Percentiles rank a stretch among this genome's conserved stretches.
These are phyloP conservation scores for Leucophora obtusa DNA, from an alignment of 2,888 invertebrate species.

Conservation along the genomic window DNA sequence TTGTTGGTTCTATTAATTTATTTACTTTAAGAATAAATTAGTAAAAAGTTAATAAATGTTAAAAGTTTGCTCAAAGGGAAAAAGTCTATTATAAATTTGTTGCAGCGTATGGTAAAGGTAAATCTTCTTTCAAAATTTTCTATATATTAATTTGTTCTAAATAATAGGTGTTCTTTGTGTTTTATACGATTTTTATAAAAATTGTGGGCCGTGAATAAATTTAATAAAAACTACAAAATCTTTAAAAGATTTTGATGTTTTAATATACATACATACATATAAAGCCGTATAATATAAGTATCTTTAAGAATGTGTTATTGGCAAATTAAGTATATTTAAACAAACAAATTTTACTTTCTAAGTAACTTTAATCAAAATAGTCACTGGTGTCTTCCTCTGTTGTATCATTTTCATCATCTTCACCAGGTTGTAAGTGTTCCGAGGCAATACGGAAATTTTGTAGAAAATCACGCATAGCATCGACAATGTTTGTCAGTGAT, in stretches of 20 bases:
- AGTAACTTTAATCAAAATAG: slow-evolving; percentile 73
- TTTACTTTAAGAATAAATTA: slow-evolving; percentile 10
- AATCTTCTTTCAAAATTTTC: background rate
- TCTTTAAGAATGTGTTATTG: slow-evolving; percentile 19
- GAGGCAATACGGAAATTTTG: slow-evolving; percentile 83
- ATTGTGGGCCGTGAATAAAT: slow-evolving; percentile 6
- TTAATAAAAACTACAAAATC: slow-evolving; percentile 16
- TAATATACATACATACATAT: slow-evolving; percentile 21
- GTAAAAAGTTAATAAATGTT: slow-evolving; percentile 5
- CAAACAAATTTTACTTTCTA: background rate
- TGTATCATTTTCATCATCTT: slow-evolving; percentile 79
- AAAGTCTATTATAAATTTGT: slow-evolving; percentile 13
- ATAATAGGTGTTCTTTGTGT: slow-evolving; percentile 23
- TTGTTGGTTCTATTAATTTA: background rate
- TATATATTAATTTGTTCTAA: slow-evolving; percentile 17
- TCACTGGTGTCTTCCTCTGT: slow-evolving; percentile 80
- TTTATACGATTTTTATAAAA: slow-evolving; percentile 16
- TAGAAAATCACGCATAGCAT: slow-evolving; percentile 86
- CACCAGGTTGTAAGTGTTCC: slow-evolving; percentile 79
- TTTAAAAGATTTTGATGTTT: slow-evolving; percentile 33
- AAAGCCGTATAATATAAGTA: slow-evolving; percentile 41
- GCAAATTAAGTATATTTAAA: slow-evolving; percentile 10
- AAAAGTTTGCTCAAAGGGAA: background rate
- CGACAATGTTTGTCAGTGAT: slow-evolving; percentile 84
- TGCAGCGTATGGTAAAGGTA: background rate